Base-by-base conservation (phyloP, 1,140 invertebrate genomes). In the Dreissena polymorpha region DNA sequence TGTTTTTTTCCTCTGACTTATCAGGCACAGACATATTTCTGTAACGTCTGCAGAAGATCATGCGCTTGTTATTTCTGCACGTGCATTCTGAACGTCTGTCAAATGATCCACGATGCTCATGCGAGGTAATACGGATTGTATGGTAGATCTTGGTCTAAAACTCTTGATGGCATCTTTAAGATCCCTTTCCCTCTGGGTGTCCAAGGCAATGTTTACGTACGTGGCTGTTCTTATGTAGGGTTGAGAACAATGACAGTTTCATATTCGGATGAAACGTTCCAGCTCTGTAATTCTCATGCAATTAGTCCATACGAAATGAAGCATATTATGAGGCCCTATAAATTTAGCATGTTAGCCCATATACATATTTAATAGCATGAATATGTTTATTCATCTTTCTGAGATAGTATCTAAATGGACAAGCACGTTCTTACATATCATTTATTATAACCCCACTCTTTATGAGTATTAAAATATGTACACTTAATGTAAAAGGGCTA, bases 101-200 rank as follows among this genome's bases (percentile, higher is more conserved):
- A 71, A 63, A 3, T 60, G 25, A 57, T 80, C 68, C 8, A 71
- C 51, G n/a, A 80, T 16, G 3, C 25, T 21, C 77, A 71, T 70
- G 49, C 68, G 14, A 21, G 68, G 77, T 0, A 80, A 13, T 53
- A n/a, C n/a, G n/a, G n/a, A n/a, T n/a, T n/a, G n/a, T n/a, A n/a
- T n/a, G n/a, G n/a, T n/a, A n/a, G n/a, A 71, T 10, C 68, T 0
- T 57, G 68, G 27, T 63, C 77, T 70, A 13, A 80, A 80, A 3
- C 51, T 49, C 23, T 80, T 80, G 0, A 80, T 16, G 10, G 68
- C 68, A 71, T 80, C 67, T 80, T 68, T 80, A 60, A 71, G 53
- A 29, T 80, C 68, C 29, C 10, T 80, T 63, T 71, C 77, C 10
- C 68, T 23, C 29, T 80, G 77, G 2, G 53, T 71, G 51, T 80